phyloP scores from a whole-genome alignment of 53 echinoderm and acorn worm species.

The Henricia sp. region DNA sequence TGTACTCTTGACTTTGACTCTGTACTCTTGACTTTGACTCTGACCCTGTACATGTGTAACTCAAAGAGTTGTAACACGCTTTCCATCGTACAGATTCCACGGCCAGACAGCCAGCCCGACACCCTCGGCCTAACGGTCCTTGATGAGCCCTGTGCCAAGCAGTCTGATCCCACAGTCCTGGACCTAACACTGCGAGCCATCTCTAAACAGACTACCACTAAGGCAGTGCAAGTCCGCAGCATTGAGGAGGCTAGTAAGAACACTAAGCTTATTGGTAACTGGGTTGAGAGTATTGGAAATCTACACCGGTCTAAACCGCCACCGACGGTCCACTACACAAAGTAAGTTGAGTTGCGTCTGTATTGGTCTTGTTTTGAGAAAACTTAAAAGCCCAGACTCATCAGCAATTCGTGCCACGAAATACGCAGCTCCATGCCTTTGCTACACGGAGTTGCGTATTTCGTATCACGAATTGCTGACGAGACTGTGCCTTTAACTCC shows the following conservation, averaged over 20 bases:
- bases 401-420: too few species aligned
- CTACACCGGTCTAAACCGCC: constrained; percentile 96
- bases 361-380: too few species aligned
- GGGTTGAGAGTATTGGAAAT: constrained; percentile 95
- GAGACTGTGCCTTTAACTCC: too few species aligned
- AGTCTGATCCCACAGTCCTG: constrained; percentile 97
- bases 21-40: too few species aligned
- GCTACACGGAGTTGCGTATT: too few species aligned
- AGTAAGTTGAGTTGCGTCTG: constrained; percentile 81
- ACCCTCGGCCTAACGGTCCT: constrained; percentile 88
- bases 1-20: too few species aligned
- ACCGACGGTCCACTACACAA: constrained; percentile 99
- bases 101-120: constrained; percentile 86
- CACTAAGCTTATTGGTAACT: constrained; percentile 86
- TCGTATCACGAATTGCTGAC: too few species aligned
- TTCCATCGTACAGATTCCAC: too few species aligned
- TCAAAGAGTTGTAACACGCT: too few species aligned
- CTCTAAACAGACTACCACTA: constrained; percentile 96
- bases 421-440: too few species aligned
- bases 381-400: too few species aligned
- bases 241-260: constrained; percentile 97
- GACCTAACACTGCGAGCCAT: constrained; percentile 95
- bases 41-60: too few species aligned
- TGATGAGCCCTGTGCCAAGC: constrained; percentile 98
- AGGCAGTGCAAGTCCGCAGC: constrained; percentile 91